Conservation (phyloP, 2,113 vertebrate genomes). For the Cervus canadensis region DNA sequence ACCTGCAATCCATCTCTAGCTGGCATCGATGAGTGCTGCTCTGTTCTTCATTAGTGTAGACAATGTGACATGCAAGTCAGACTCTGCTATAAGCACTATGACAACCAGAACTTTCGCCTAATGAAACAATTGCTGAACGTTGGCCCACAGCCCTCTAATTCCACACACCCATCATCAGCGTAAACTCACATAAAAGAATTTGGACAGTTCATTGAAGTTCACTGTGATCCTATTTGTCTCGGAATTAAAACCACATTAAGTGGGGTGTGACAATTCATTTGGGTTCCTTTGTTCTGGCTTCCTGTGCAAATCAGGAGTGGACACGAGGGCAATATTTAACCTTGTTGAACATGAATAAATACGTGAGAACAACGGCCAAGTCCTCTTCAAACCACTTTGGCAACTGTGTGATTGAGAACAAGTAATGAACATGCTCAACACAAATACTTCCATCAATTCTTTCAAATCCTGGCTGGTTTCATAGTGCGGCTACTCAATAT, state of each 20-base stretch:
- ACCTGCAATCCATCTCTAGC: neutral
- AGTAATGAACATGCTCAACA: neutral
- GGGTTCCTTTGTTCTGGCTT: neutral
- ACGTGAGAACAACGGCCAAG: neutral
- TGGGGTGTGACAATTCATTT: neutral
- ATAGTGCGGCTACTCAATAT: neutral
- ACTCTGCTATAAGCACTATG: neutral
- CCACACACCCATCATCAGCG: neutral
- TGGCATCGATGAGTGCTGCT: rapidly evolving
- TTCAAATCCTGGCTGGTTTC: neutral
- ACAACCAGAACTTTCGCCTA: neutral
- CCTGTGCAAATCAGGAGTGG: neutral
- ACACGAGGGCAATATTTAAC: neutral
- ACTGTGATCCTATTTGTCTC: neutral
- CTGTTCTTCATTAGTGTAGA: neutral
- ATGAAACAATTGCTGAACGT: neutral
- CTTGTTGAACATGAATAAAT: neutral
- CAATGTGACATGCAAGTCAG: neutral
- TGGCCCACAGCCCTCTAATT: neutral
- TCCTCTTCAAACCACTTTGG: neutral
- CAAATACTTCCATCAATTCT: neutral
- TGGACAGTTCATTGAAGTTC: neutral
- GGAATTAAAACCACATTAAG: neutral
- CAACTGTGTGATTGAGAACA: neutral
- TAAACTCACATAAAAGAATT: neutral